Evolutionary conservation across 2,797 vertebrate genomes (phyloP).

Genomic region (Pangasius krempfi): DNA sequence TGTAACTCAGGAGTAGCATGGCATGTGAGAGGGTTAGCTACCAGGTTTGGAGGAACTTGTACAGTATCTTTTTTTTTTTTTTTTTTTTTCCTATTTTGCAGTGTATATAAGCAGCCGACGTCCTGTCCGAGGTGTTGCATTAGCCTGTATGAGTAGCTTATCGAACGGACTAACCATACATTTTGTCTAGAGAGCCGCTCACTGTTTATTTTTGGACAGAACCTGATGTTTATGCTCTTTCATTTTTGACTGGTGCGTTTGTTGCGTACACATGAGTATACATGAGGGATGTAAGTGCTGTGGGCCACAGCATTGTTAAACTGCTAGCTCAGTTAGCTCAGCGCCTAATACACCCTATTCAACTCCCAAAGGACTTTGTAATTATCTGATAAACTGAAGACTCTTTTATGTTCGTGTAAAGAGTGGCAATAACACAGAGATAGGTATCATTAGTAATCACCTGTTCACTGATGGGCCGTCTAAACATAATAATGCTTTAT

Average conservation of each 20-base stretch:
- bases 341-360: no score
- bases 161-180: neutral
- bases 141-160: neutral
- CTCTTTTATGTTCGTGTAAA: neutral
- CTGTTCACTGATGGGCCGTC: neutral
- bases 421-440: neutral
- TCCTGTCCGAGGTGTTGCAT: neutral
- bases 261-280: neutral
- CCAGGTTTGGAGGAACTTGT: neutral
- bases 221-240: neutral
- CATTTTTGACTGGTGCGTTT: neutral
- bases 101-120: neutral
- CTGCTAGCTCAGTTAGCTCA: neutral
- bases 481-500: neutral
- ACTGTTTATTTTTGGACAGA: neutral
- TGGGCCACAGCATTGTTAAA: neutral
- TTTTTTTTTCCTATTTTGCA: neutral
- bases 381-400: neutral
- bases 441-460: neutral
- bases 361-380: neutral
- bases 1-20: neutral
- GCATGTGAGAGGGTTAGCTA: neutral
- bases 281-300: neutral
- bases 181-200: neutral
- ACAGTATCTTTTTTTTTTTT: no score